Evolutionary conservation across 2,797 vertebrate species (phyloP).

Genomic region (Garrulus glandarius): DNA sequence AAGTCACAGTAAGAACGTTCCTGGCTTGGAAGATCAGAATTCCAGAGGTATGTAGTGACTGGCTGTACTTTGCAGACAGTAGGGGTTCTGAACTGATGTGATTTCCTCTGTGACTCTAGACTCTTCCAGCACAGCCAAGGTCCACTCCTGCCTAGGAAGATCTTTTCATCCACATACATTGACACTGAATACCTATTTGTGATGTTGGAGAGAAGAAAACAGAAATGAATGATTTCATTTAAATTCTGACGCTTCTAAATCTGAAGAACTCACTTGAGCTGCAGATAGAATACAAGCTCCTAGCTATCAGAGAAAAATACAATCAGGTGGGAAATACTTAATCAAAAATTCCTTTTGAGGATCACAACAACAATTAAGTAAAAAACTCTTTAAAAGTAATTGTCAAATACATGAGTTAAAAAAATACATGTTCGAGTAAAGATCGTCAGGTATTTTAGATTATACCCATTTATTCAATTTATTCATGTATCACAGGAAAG

Average conservation of each 20-base stretch:
- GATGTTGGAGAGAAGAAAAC: neutral
- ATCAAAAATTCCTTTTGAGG: neutral
- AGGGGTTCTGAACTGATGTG: neutral
- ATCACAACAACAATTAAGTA: neutral
- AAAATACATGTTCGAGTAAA: neutral
- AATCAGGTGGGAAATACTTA: neutral
- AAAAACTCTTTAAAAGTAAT: neutral
- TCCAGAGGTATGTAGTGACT: neutral
- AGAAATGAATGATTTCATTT: neutral
- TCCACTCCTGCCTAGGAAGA: neutral
- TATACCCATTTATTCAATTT: neutral
- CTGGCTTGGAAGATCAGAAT: neutral
- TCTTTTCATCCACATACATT: neutral
- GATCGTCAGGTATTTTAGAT: neutral
- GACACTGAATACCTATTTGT: neutral
- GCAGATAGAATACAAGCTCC: neutral
- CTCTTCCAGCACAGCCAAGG: neutral
- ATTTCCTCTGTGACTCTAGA: neutral
- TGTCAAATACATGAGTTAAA: neutral
- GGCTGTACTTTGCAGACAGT: neutral
- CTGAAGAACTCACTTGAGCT: neutral
- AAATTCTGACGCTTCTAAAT: neutral
- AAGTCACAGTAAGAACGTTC: neutral
- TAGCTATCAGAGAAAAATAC: neutral
- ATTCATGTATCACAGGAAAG: neutral